Evolutionary conservation across 2,797 vertebrate species (phyloP).

Genomic region (Tympanoctomys barrerae): DNA sequence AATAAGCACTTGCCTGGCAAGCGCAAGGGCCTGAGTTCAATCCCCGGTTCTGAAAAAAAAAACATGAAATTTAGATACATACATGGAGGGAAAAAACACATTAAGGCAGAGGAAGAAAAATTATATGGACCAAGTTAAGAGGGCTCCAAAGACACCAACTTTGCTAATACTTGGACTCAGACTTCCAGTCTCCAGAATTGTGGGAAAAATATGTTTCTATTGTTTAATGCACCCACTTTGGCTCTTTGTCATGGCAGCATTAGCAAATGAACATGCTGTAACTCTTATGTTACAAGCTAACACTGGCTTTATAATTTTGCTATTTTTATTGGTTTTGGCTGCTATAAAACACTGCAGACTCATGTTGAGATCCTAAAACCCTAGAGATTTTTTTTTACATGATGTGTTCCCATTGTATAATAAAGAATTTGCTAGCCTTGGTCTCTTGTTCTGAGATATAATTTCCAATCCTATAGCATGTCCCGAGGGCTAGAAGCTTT

Average conservation of each 20-base stretch:
- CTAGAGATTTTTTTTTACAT: neutral
- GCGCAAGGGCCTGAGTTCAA: no score
- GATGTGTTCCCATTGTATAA: neutral
- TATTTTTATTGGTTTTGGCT: neutral
- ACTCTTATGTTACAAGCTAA: neutral
- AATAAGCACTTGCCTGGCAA: no score
- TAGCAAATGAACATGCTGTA: neutral
- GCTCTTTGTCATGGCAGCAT: neutral
- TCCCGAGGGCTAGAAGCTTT: neutral
- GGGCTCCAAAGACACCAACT: neutral
- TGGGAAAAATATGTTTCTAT: neutral
- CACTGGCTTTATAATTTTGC: neutral
- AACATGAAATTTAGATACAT: neutral
- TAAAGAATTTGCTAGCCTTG: neutral
- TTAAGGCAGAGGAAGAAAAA: neutral
- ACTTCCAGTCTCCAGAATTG: neutral
- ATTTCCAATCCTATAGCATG: neutral
- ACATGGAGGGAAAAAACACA: neutral
- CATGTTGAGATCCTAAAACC: neutral
- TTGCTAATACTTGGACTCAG: neutral
- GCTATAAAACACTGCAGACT: neutral
- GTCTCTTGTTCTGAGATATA: neutral
- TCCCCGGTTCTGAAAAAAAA: no score
- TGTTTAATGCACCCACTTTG: neutral
- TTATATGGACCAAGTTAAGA: neutral